phyloP scores from a whole-genome alignment of 2,113 vertebrate species.

The Burhinus bistriatus region DNA sequence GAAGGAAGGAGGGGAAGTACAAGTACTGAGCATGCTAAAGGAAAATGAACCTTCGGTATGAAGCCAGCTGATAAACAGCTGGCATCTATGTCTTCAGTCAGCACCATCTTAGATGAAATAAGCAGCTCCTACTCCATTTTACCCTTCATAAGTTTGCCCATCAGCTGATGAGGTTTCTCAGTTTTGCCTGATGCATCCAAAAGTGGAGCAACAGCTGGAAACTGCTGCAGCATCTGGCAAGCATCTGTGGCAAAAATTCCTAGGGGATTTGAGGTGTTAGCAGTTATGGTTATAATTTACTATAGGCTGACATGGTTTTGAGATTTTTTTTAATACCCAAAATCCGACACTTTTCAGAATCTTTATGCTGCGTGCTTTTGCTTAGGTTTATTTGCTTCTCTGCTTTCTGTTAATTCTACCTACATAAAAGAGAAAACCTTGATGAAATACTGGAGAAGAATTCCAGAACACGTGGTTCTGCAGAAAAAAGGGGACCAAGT shows the following conservation, averaged over 20 bases:
- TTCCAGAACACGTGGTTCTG: neutral
- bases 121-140: neutral
- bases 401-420: neutral
- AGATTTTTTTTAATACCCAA: neutral
- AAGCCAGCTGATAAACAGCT: neutral
- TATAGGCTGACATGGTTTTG: neutral
- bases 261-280: neutral
- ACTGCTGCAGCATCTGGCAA: constrained; percentile 19
- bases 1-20: neutral
- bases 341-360: neutral
- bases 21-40: neutral
- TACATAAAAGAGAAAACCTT: neutral
- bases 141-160: neutral
- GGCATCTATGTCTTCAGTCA: neutral
- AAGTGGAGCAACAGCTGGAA: constrained; percentile 2
- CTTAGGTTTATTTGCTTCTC: neutral
- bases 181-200: neutral
- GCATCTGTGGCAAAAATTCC: constrained; percentile 26
- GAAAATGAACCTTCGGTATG: neutral
- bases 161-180: neutral
- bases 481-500: neutral
- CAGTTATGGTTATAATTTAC: neutral
- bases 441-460: neutral
- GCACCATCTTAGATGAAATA: neutral
- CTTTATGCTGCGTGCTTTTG: neutral